phyloP scores from a whole-genome alignment of 1,140 invertebrate genomes.

The Penaeus indicus region DNA sequence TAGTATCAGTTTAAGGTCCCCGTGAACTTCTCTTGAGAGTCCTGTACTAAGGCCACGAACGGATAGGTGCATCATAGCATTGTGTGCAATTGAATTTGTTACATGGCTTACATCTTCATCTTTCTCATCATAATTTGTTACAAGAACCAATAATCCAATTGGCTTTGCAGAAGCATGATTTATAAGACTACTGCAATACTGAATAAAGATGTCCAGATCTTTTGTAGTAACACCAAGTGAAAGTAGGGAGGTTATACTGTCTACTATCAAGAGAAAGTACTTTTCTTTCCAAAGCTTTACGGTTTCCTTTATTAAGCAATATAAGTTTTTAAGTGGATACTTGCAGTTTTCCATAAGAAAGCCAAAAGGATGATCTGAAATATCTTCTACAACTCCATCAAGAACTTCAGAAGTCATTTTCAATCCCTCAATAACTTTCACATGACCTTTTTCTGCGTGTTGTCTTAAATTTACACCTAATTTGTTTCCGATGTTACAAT shows the following conservation, averaged over 20 bases:
- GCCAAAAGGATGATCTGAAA: conserved; percentile 41
- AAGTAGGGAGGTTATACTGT: conserved; percentile 29
- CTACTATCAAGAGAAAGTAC: conserved; percentile 34
- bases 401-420: conserved; percentile 34
- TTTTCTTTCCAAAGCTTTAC: conserved; percentile 42
- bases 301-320: conserved; percentile 26
- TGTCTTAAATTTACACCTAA: conserved; percentile 46
- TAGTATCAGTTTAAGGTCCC: conserved; percentile 21
- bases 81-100: conserved; percentile 17
- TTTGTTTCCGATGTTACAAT: conserved; percentile 51
- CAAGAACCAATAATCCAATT: conserved; percentile 23
- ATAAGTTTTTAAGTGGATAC: conserved; percentile 40
- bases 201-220: conserved; percentile 34
- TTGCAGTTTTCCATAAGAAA: conserved; percentile 19
- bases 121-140: conserved; percentile 26
- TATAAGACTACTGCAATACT: conserved; percentile 42
- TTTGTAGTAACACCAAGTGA: conserved; percentile 15
- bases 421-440: conserved; percentile 57
- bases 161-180: background rate
- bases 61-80: conserved; percentile 16
- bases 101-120: conserved; percentile 42
- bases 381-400: background rate
- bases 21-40: conserved; percentile 40
- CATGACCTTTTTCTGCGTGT: conserved; percentile 27
- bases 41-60: conserved; percentile 35